phyloP scores from a whole-genome alignment of 2,888 invertebrate genomes.

The Cryptocephalus moraei region DNA sequence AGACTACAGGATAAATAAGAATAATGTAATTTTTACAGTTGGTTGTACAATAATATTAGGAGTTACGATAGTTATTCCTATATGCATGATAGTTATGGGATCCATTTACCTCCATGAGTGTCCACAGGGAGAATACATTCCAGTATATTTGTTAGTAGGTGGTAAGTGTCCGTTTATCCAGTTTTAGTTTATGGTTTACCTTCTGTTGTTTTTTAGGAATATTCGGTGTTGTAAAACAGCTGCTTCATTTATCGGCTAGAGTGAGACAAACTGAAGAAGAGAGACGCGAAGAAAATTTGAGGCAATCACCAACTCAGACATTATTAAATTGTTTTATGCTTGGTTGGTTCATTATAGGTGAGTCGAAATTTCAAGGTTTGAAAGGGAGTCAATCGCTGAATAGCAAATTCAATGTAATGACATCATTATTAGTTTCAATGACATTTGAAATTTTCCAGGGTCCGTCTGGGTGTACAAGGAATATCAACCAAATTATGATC shows the following conservation, averaged over 20 bases:
- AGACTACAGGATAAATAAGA: neutral
- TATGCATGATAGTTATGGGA: constrained; percentile 60
- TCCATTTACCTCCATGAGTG: constrained; percentile 53
- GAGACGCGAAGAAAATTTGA: constrained; percentile 43
- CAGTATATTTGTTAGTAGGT: constrained; percentile 57
- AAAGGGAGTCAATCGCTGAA: neutral
- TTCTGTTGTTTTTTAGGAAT: constrained; percentile 34
- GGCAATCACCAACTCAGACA: constrained; percentile 46
- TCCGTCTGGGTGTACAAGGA: constrained; percentile 61
- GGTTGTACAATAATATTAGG: constrained; percentile 55
- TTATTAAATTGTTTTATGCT: constrained; percentile 53
- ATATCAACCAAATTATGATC: constrained; percentile 49
- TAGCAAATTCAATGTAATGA: no score
- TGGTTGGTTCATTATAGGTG: constrained; percentile 61
- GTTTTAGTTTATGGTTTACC: neutral
- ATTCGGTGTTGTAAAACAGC: constrained; percentile 53
- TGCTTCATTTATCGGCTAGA: constrained; percentile 46
- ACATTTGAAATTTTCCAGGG: constrained; percentile 8
- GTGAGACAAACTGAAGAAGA: constrained; percentile 45
- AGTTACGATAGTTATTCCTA: constrained; percentile 51
- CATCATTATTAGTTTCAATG: neutral
- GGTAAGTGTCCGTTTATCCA: constrained; percentile 31
- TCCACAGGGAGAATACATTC: constrained; percentile 55
- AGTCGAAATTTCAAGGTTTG: constrained; percentile 12
- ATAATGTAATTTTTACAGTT: constrained; percentile 35